These are phyloP conservation scores for Baccha elongata DNA, from an alignment of 2,888 invertebrate genomes.

Conservation along the genomic window DNA sequence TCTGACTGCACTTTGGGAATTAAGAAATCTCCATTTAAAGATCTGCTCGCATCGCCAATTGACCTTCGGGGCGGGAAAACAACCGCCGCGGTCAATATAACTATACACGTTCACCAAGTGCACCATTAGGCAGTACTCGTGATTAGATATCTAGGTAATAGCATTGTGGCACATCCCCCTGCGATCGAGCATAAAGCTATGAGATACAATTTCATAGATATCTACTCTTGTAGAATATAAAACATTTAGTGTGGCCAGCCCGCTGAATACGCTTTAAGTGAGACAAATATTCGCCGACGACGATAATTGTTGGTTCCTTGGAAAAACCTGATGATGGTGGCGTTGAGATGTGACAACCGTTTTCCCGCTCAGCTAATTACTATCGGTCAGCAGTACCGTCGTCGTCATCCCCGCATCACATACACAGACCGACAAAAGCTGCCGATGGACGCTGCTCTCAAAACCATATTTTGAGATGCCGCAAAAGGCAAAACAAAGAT, in stretches of 20 bases:
- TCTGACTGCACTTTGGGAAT: constrained; percentile 56
- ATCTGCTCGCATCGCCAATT: constrained; percentile 72
- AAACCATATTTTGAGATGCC: constrained; percentile 48
- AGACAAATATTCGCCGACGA: constrained; percentile 66
- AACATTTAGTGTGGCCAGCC: not conserved
- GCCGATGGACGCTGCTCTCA: constrained; percentile 27
- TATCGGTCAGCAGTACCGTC: constrained; percentile 39
- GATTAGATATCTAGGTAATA: constrained; percentile 73
- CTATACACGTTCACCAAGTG: constrained; percentile 65
- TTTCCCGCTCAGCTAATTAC: constrained; percentile 67
- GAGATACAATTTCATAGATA: constrained; percentile 67
- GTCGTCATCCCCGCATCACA: too few relatives aligned
- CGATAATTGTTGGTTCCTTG: constrained; percentile 63
- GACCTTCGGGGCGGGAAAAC: constrained; percentile 72
- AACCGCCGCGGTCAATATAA: constrained; percentile 53
- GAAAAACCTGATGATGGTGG: constrained; percentile 56
- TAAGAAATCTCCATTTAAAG: constrained; percentile 69
- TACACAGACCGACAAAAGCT: constrained; percentile 61
- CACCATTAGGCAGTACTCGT: constrained; percentile 68
- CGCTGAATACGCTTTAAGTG: constrained; percentile 54
- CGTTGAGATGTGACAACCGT: constrained; percentile 60
- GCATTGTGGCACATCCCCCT: constrained; percentile 60
- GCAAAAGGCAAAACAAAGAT: constrained; percentile 69
- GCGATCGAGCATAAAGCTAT: constrained; percentile 29
- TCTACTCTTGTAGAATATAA: not conserved